Conservation (phyloP, 2,113 vertebrate species). For the Athene noctua region DNA sequence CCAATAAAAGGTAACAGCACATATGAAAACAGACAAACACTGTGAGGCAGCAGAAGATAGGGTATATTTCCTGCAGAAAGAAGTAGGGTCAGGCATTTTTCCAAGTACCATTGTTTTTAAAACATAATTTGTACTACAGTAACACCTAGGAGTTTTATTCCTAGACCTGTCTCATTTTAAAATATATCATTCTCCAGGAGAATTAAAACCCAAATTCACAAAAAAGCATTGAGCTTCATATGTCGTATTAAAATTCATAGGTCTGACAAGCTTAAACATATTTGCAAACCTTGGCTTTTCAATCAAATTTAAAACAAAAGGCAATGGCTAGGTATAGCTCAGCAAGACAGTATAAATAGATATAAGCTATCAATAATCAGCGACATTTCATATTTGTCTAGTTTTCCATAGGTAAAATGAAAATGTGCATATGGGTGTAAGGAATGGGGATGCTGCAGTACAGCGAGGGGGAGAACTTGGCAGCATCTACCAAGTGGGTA, state of each 20-base stretch:
- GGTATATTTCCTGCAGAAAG: neutral
- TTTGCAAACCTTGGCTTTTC: neutral
- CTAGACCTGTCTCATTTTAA: neutral
- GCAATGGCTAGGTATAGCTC: neutral
- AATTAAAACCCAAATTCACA: neutral
- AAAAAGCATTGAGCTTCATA: neutral
- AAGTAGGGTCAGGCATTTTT: neutral
- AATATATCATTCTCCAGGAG: neutral
- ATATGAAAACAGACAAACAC: neutral
- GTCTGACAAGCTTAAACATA: neutral
- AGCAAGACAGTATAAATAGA: neutral
- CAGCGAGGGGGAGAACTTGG: neutral
- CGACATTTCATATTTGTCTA: neutral
- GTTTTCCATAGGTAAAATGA: neutral
- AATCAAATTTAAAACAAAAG: neutral
- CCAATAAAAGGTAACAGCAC: neutral
- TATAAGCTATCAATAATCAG: neutral
- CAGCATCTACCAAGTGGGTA: neutral
- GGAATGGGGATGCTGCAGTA: neutral
- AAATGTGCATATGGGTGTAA: neutral
- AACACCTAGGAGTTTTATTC: neutral
- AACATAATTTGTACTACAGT: neutral
- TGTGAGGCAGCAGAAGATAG: conserved; percentile 20
- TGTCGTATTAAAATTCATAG: neutral
- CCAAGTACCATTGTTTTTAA: neutral